These are phyloP conservation scores for Nematopogon swammerdamellus DNA, from an alignment of 2,888 invertebrate species.

Conservation along the genomic window DNA sequence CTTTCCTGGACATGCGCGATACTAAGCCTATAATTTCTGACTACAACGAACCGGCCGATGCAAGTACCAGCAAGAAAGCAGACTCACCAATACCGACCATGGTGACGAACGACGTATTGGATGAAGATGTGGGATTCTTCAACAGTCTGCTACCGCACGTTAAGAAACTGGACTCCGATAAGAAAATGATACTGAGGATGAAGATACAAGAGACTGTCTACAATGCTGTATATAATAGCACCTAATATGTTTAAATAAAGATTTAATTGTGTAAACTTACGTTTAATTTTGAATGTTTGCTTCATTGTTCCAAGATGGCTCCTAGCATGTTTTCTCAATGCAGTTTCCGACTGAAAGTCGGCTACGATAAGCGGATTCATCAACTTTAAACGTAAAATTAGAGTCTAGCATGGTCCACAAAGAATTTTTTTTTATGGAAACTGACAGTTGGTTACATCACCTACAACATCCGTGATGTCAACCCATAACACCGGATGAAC, in stretches of 20 bases:
- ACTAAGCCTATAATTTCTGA: neutral
- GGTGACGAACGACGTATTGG: slow-evolving; percentile 14
- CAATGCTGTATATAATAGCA: slow-evolving; percentile 38
- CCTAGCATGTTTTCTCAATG: too few relatives aligned
- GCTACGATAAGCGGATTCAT: too few relatives aligned
- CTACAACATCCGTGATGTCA: too few relatives aligned
- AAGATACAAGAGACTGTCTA: slow-evolving; percentile 48
- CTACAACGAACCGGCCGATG: neutral
- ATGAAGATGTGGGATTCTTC: slow-evolving; percentile 47
- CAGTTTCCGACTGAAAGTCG: too few relatives aligned
- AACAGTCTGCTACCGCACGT: slow-evolving; percentile 46
- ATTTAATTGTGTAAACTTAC: too few relatives aligned
- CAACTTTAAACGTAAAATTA: too few relatives aligned
- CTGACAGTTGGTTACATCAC: too few relatives aligned
- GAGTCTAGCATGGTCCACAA: too few relatives aligned
- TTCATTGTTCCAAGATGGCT: too few relatives aligned
- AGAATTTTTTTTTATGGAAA: too few relatives aligned
- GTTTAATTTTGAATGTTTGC: too few relatives aligned
- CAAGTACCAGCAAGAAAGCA: neutral
- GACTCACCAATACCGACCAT: neutral
- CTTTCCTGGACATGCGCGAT: neutral
- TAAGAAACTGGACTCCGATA: slow-evolving; percentile 41
- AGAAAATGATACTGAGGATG: slow-evolving; percentile 46
- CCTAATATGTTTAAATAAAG: neutral
- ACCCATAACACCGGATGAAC: too few relatives aligned